Conservation (phyloP, 1,140 invertebrate species). For the Ips nitidus region DNA sequence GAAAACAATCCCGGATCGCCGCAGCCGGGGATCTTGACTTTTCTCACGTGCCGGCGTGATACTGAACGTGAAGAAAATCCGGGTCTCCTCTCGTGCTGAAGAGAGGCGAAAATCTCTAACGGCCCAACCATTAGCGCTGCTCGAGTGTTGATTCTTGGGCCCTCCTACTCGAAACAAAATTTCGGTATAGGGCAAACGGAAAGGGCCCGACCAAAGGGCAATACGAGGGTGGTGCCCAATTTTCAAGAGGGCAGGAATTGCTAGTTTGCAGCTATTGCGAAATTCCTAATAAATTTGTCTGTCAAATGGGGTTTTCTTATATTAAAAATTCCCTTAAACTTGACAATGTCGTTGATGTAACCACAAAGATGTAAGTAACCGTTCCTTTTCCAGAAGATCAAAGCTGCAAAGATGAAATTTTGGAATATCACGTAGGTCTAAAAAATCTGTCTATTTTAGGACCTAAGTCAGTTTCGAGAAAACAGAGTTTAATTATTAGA, state of each 20-base stretch:
- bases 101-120: constrained; percentile 13
- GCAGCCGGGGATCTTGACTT: constrained; percentile 7
- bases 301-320: background rate
- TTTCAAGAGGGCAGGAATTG: constrained; percentile 1
- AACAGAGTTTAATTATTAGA: no score
- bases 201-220: constrained; percentile 13
- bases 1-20: no score
- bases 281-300: background rate
- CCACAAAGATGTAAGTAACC: no score
- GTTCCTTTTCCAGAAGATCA: no score
- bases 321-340: background rate
- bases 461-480: no score
- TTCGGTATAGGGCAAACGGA: constrained; percentile 22
- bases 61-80: constrained; percentile 9
- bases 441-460: no score
- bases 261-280: background rate
- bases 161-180: constrained; percentile 21
- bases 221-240: constrained; percentile 15
- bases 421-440: no score
- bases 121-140: constrained; percentile 15
- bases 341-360: no score
- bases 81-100: constrained; percentile 7
- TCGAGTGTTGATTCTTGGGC: constrained; percentile 21
- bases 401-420: no score
- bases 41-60: constrained; percentile 22